Conservation (phyloP, 2,797 vertebrate genomes). For the Alectoris magna region DNA sequence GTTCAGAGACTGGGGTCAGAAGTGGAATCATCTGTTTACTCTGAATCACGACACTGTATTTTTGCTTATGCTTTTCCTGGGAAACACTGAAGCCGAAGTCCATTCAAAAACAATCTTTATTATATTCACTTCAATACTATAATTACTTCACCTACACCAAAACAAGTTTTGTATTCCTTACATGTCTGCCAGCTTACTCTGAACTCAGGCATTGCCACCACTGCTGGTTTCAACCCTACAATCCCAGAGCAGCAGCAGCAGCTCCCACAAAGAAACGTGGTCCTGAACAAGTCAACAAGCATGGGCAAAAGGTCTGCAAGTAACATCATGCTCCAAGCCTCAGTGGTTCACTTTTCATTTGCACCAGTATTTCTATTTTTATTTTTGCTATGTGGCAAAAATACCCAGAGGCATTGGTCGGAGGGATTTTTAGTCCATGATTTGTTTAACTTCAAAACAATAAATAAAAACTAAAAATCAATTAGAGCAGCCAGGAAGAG, state of each 20-base stretch:
- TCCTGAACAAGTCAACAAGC: neutral
- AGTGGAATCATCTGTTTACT: neutral
- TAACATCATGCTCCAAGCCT: neutral
- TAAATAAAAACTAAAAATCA: slow-evolving; percentile 68
- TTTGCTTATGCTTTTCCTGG: neutral
- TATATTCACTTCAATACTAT: neutral
- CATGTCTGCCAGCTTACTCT: neutral
- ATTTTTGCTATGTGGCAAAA: slow-evolving; percentile 43
- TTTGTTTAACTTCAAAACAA: slow-evolving; percentile 68
- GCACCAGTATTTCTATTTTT: slow-evolving; percentile 2
- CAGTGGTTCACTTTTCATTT: neutral
- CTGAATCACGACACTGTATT: neutral
- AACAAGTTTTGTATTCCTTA: neutral
- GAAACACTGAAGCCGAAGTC: neutral
- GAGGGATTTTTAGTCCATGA: neutral
- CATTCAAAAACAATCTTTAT: neutral
- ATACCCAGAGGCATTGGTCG: slow-evolving; percentile 2
- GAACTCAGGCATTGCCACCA: neutral
- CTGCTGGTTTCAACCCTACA: neutral
- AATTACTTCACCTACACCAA: neutral
- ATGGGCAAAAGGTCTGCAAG: neutral
- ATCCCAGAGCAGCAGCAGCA: neutral
- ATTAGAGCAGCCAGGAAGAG: slow-evolving; percentile 36
- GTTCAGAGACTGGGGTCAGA: neutral
- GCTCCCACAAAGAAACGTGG: neutral